Conservation (phyloP, 2,888 invertebrate species). For the Petrolisthes manimaculis region DNA sequence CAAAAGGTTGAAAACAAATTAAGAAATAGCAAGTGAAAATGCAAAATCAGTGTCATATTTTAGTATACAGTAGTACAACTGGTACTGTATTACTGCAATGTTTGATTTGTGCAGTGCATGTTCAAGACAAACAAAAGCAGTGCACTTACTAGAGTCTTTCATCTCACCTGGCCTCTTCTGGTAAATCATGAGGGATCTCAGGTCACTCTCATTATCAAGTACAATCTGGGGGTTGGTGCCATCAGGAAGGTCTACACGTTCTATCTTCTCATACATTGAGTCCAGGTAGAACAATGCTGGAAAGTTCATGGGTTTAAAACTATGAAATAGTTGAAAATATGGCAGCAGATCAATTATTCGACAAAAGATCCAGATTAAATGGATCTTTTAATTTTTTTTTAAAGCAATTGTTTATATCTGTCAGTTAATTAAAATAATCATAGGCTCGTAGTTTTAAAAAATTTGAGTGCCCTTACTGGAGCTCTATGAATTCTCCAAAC, state of each 20-base stretch:
- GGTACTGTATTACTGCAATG: slow-evolving; percentile 6
- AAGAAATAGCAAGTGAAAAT: too few relatives aligned
- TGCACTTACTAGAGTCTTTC: slow-evolving; percentile 27
- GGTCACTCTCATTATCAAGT: slow-evolving; percentile 86
- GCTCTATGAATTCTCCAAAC: too few relatives aligned
- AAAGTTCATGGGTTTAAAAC: not conserved
- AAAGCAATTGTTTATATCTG: not conserved
- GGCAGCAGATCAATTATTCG: too few relatives aligned
- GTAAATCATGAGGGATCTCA: slow-evolving; percentile 88
- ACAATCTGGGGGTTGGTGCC: slow-evolving; percentile 83
- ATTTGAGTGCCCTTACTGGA: too few relatives aligned
- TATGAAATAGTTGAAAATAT: too few relatives aligned
- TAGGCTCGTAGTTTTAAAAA: too few relatives aligned
- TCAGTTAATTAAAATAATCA: too few relatives aligned
- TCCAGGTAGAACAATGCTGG: slow-evolving; percentile 84
- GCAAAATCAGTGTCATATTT: not conserved
- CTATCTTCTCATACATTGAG: slow-evolving; percentile 88
- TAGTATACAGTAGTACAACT: not conserved
- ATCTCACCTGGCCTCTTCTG: slow-evolving; percentile 79
- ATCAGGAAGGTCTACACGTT: slow-evolving; percentile 83
- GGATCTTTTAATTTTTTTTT: not conserved
- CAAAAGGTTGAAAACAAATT: not conserved
- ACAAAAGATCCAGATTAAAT: not conserved
- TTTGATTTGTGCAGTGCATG: slow-evolving; percentile 30
- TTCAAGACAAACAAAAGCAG: not conserved